phyloP scores from a whole-genome alignment of 2,113 vertebrate species.

The Vireo altiloquus region DNA sequence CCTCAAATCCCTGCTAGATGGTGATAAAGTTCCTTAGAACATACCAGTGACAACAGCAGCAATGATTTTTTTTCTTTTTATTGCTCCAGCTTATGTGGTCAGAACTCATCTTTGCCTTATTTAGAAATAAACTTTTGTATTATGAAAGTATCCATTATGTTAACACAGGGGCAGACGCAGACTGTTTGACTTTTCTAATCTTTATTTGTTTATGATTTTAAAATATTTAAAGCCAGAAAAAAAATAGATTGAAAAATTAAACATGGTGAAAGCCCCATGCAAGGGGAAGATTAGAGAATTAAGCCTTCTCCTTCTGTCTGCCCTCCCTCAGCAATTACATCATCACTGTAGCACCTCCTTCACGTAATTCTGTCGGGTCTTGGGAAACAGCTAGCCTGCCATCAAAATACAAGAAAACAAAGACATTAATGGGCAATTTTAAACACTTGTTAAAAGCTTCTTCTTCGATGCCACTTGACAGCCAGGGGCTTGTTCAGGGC shows the following conservation, averaged over 20 bases:
- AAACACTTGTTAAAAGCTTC: neutral
- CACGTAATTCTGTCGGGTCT: accelerated
- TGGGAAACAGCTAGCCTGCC: neutral
- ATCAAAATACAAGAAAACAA: neutral
- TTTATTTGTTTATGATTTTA: conserved; percentile 66
- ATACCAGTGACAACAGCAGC: neutral
- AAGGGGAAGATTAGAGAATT: neutral
- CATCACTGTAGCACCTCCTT: neutral
- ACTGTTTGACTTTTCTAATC: conserved; percentile 69
- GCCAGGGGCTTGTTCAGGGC: neutral
- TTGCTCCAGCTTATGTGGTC: neutral
- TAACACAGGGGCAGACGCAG: conserved; percentile 51
- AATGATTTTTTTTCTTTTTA: neutral
- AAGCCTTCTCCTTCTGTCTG: neutral
- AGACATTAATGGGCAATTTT: neutral
- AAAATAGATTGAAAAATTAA: conserved; percentile 64
- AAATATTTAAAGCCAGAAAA: conserved; percentile 63
- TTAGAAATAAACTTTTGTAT: conserved; percentile 69
- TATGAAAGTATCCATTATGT: conserved; percentile 42
- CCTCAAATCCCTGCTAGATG: neutral
- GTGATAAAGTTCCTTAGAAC: neutral
- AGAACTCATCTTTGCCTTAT: conserved; percentile 67
- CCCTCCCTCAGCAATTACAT: neutral
- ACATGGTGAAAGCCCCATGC: conserved; percentile 37
- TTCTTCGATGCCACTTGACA: neutral